Conservation (phyloP, 2,888 invertebrate genomes). For the Philereme transversata region DNA sequence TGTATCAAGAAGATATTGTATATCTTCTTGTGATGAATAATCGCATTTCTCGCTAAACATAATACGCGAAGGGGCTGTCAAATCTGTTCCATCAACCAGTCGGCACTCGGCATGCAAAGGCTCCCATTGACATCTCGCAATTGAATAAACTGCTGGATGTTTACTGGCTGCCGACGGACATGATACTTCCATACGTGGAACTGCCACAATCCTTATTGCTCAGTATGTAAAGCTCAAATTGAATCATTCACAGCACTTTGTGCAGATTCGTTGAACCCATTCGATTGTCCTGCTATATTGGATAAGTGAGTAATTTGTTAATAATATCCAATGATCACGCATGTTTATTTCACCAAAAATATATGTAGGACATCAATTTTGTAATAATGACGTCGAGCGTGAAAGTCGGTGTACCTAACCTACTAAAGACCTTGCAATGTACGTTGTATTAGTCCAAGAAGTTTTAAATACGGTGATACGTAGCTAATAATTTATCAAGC, state of each 20-base stretch:
- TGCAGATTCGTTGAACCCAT: conserved; percentile 21
- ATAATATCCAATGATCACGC: conserved; percentile 13
- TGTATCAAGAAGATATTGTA: no score
- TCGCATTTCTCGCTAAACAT: conserved; percentile 9
- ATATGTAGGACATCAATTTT: background rate
- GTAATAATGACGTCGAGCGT: background rate
- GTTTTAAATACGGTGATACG: no score
- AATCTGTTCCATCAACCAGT: conserved; percentile 18
- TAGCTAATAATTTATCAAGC: no score
- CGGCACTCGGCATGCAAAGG: conserved; percentile 25
- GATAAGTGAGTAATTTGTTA: conserved; percentile 28
- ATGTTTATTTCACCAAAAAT: conserved; percentile 9
- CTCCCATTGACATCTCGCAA: conserved; percentile 27
- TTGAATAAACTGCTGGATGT: conserved; percentile 37
- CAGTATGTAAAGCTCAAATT: conserved; percentile 18
- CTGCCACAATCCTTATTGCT: conserved; percentile 5
- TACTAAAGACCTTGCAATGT: no score
- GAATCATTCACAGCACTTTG: background rate
- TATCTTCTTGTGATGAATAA: background rate
- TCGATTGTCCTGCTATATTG: conserved; percentile 24
- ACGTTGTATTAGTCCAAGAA: no score
- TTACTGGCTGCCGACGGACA: conserved; percentile 29
- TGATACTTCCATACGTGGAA: conserved; percentile 13
- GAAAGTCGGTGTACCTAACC: background rate
- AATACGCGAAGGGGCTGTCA: conserved; percentile 9